phyloP scores from a whole-genome alignment of 2,797 vertebrate species.

The Pipistrellus pygmaeus region DNA sequence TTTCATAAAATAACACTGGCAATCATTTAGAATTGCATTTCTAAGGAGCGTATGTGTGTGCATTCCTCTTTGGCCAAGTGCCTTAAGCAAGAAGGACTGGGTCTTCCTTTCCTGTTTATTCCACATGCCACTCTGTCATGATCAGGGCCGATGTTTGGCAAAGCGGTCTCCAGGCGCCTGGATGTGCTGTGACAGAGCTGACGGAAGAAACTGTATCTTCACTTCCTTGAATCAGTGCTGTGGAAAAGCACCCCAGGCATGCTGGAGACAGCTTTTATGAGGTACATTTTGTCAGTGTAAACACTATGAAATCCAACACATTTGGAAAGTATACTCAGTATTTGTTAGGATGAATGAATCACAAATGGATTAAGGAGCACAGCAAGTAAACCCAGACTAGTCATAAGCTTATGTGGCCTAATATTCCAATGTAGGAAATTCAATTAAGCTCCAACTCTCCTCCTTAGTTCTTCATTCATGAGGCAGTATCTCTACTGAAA shows the following conservation, averaged over 20 bases:
- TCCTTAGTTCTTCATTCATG: constrained; percentile 88
- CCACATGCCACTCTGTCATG: constrained; percentile 53
- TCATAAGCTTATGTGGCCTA: constrained; percentile 84
- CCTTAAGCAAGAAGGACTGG: not conserved
- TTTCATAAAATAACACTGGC: constrained; percentile 47
- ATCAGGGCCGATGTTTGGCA: constrained; percentile 71
- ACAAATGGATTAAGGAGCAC: constrained; percentile 83
- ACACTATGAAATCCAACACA: constrained; percentile 80
- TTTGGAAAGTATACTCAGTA: constrained; percentile 81
- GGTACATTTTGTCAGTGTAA: constrained; percentile 82
- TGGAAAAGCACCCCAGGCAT: constrained; percentile 77
- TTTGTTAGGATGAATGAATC: constrained; percentile 87
- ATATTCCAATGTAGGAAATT: constrained; percentile 88
- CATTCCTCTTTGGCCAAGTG: not conserved
- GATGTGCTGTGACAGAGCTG: constrained; percentile 69
- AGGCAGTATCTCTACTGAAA: constrained; percentile 85
- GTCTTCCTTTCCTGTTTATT: constrained; percentile 64
- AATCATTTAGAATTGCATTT: constrained; percentile 52
- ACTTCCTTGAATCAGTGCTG: constrained; percentile 72
- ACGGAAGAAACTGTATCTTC: constrained; percentile 68
- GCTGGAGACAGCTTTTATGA: constrained; percentile 80
- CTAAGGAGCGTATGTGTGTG: not conserved
- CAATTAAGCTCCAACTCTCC: constrained; percentile 82
- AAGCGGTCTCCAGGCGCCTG: constrained; percentile 69
- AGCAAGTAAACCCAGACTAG: constrained; percentile 86